A percentile compares a stretch with the other conserved stretches of the same genome.
Evolutionary conservation across 2,797 vertebrate species (phyloP).

Genomic region (Aldrovandia affinis): DNA sequence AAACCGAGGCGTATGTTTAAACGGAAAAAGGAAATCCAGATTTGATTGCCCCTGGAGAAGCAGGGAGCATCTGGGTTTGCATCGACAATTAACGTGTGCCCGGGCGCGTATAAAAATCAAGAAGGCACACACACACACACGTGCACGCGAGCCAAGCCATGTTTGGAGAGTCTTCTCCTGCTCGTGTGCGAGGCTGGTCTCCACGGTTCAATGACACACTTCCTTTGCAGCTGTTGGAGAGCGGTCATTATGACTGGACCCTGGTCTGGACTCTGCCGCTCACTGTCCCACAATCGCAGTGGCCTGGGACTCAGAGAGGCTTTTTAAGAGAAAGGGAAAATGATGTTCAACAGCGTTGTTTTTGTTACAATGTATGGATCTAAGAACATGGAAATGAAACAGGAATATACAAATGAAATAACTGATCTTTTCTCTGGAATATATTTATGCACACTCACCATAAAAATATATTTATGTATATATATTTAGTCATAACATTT

Average conservation of each 20-base stretch:
- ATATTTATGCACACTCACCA: background rate
- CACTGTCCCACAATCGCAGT: background rate
- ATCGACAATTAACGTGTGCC: background rate
- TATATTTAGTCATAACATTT: background rate
- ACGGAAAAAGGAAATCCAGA: background rate
- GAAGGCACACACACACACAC: background rate
- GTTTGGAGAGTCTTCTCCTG: background rate
- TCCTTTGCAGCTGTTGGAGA: background rate
- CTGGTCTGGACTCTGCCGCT: background rate
- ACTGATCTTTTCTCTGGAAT: background rate
- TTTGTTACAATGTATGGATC: background rate
- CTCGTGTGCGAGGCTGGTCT: background rate
- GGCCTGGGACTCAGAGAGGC: background rate
- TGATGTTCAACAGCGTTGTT: background rate
- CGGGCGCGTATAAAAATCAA: background rate
- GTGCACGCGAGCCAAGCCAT: background rate
- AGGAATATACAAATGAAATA: background rate
- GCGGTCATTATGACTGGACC: constrained; percentile 3
- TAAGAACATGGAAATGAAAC: background rate
- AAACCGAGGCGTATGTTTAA: constrained; percentile 10
- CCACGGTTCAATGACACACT: background rate
- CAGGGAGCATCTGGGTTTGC: background rate
- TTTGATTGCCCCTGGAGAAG: constrained; percentile 1
- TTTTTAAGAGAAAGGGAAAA: background rate
- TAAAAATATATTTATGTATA: background rate